Percentiles rank a stretch among this genome's conserved stretches.
Conservation (phyloP, 1,140 invertebrate genomes). For the Argopecten irradians region DNA sequence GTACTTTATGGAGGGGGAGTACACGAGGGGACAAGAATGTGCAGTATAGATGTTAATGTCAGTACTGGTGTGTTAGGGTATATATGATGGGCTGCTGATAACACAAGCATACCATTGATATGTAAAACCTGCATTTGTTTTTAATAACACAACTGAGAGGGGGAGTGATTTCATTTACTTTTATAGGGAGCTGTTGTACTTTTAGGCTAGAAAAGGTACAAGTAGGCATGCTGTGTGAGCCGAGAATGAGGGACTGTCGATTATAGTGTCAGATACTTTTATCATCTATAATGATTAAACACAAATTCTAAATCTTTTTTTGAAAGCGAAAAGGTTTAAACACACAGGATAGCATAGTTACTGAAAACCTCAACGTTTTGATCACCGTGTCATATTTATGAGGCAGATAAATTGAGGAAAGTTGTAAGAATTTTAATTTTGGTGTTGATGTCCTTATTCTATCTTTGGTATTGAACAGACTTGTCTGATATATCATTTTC, state of each 20-base stretch:
- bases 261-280: background rate
- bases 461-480: too few species aligned
- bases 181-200: background rate
- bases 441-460: too few species aligned
- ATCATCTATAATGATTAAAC: background rate
- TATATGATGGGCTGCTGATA: background rate
- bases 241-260: background rate
- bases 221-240: background rate
- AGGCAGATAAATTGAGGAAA: too few species aligned
- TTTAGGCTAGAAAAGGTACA: background rate
- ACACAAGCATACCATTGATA: background rate
- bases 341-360: too few species aligned
- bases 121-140: conserved; percentile 9
- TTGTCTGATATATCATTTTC: too few species aligned
- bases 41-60: background rate
- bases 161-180: background rate
- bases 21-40: too few species aligned
- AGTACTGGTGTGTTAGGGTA: background rate
- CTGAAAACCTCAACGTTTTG: too few species aligned
- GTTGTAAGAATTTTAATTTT: too few species aligned
- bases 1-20: too few species aligned
- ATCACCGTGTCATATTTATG: too few species aligned
- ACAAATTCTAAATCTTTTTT: too few species aligned
- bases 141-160: background rate
- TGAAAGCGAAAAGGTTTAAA: too few species aligned